Conservation (phyloP, 2,113 vertebrate genomes). For the Pelecanoides urinatrix region DNA sequence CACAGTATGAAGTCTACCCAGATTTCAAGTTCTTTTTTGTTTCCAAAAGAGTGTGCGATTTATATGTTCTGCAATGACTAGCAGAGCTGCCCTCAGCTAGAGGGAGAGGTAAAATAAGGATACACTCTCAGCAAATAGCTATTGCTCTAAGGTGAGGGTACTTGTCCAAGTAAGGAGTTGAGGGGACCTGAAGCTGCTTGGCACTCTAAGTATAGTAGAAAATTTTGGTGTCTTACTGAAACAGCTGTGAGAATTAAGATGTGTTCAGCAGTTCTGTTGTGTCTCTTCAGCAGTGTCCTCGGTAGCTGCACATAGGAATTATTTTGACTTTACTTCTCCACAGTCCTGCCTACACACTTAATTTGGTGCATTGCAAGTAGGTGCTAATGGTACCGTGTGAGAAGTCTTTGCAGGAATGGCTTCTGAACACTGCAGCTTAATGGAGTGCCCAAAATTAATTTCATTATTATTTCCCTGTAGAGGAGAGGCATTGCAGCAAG, state of each 20-base stretch:
- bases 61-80: not conserved
- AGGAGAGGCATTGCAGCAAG: not conserved
- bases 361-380: not conserved
- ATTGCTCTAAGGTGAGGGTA: not conserved
- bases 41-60: not conserved
- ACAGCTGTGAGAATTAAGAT: not conserved
- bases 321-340: not conserved
- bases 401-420: not conserved
- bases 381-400: not conserved
- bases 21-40: not conserved
- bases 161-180: not conserved
- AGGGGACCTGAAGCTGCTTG: not conserved
- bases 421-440: not conserved
- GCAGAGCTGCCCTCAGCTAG: not conserved
- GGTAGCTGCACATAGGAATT: not conserved
- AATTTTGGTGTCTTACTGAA: not conserved
- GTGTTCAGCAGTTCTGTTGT: not conserved
- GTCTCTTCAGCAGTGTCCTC: not conserved
- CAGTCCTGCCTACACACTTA: not conserved
- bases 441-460: not conserved
- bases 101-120: not conserved
- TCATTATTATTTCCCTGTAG: not conserved
- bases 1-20: not conserved
- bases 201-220: not conserved
- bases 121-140: not conserved